A percentile compares a stretch with the other conserved stretches of the same genome.
These are phyloP conservation scores for Charadrius vociferus DNA, from an alignment of 2,113 vertebrate species.

Conservation along the genomic window DNA sequence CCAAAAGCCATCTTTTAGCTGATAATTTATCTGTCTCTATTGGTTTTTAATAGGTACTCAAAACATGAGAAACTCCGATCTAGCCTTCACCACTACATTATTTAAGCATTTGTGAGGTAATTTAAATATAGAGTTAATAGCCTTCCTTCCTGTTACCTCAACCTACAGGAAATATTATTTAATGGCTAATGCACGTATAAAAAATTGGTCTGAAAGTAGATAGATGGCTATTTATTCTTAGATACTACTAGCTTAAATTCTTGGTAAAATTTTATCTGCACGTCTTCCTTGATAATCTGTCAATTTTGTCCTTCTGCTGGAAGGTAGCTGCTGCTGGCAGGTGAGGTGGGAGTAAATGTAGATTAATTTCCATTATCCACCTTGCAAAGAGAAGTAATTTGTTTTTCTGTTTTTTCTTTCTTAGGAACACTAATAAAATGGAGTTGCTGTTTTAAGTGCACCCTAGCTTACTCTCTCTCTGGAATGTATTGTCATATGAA, in stretches of 20 bases:
- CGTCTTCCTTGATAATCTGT: neutral
- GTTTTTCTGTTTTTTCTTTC: neutral
- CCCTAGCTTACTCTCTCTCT: neutral
- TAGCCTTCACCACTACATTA: neutral
- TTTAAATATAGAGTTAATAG: neutral
- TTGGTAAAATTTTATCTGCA: neutral
- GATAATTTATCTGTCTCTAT: neutral
- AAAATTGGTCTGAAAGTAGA: neutral
- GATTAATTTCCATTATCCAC: conserved; percentile 22
- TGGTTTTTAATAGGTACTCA: conserved; percentile 5
- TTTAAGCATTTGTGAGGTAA: neutral
- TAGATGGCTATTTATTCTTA: neutral
- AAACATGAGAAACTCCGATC: neutral
- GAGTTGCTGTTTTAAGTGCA: neutral
- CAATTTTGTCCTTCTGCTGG: neutral
- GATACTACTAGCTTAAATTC: neutral
- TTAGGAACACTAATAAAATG: neutral
- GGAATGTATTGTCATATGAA: neutral
- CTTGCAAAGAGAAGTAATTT: neutral
- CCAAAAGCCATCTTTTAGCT: conserved; percentile 3
- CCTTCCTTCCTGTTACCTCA: conserved; percentile 14
- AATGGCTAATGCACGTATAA: neutral
- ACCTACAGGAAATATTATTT: neutral
- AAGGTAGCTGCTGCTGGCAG: neutral
- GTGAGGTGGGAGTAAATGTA: conserved; percentile 1